phyloP scores from a whole-genome alignment of 2,797 vertebrate species.

The Bovichtus diacanthus region DNA sequence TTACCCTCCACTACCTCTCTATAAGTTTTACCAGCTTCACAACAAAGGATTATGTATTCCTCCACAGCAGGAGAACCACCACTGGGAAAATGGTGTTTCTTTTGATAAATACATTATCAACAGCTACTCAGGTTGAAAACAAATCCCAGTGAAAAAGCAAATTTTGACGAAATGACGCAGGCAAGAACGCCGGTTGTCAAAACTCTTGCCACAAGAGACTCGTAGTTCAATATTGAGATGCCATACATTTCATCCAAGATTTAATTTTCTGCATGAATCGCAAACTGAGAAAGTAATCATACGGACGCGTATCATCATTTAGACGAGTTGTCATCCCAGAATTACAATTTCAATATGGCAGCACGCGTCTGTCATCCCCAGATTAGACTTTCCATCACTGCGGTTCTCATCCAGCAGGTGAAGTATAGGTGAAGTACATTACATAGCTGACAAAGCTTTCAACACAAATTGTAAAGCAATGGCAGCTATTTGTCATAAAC shows the following conservation, averaged over 20 bases:
- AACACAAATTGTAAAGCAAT: not conserved
- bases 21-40: conserved; percentile 24
- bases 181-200: conserved; percentile 35
- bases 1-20: conserved; percentile 16
- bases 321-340: conserved; percentile 64
- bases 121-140: conserved; percentile 35
- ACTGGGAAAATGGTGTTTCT: conserved; percentile 16
- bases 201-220: conserved; percentile 40
- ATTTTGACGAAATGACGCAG: conserved; percentile 18
- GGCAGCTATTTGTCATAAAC: conserved; percentile 26
- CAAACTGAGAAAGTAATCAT: conserved; percentile 67
- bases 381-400: conserved; percentile 57
- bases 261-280: conserved; percentile 73
- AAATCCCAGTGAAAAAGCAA: conserved; percentile 28
- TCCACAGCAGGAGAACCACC: conserved; percentile 24
- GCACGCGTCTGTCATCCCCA: conserved; percentile 57
- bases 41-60: conserved; percentile 43
- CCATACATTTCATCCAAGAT: conserved; percentile 52
- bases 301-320: conserved; percentile 44
- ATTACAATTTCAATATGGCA: conserved; percentile 69
- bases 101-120: conserved; percentile 47
- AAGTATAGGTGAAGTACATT: conserved; percentile 37
- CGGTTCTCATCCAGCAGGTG: conserved; percentile 33
- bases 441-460: conserved; percentile 31
- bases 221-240: conserved; percentile 40